Evolutionary conservation across 2,113 vertebrate genomes (phyloP).

Genomic region (Cebus imitator): DNA sequence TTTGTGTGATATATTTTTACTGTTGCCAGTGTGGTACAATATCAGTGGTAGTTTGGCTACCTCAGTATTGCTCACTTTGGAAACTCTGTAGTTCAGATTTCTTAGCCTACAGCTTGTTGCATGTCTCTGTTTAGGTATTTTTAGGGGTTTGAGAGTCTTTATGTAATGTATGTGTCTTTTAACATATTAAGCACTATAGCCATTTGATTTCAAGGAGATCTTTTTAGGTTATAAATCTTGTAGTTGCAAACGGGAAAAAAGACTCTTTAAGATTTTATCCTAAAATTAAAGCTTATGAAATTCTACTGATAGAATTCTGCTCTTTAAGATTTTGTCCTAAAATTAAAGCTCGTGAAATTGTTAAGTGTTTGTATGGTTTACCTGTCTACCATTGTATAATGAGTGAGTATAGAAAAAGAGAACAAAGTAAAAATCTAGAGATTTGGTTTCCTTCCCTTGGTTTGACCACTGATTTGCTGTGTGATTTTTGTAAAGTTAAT

Average conservation of each 20-base stretch:
- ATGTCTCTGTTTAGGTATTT: not conserved
- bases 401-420: not conserved
- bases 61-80: not conserved
- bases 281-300: slow-evolving; percentile 17
- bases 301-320: not conserved
- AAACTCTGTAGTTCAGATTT: not conserved
- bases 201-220: not conserved
- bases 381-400: not conserved
- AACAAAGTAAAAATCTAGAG: not conserved
- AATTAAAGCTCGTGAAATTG: slow-evolving; percentile 21
- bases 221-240: not conserved
- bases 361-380: not conserved
- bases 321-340: not conserved
- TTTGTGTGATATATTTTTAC: not conserved
- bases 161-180: not conserved
- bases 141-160: not conserved
- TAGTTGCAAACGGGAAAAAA: slow-evolving; percentile 2
- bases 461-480: not conserved
- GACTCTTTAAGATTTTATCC: not conserved
- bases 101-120: not conserved
- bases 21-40: not conserved
- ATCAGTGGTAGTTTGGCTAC: not conserved
- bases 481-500: slow-evolving; percentile 17
- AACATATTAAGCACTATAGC: not conserved
- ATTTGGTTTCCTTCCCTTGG: not conserved